Evolutionary conservation across 2,113 vertebrate genomes (phyloP).

Genomic region (Callipepla squamata): DNA sequence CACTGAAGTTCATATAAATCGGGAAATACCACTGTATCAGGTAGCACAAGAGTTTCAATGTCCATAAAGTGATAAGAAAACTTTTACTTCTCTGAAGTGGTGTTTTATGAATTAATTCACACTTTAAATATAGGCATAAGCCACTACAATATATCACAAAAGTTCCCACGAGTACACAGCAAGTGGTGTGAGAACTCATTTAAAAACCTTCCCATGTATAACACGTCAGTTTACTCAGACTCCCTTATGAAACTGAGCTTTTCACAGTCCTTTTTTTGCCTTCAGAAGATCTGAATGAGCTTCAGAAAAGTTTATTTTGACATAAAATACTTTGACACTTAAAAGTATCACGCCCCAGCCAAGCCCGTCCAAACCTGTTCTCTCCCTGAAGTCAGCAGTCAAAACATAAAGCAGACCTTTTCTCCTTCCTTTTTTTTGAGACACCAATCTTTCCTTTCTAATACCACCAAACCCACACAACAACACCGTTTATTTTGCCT

Average conservation of each 20-base stretch:
- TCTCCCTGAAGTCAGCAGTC: not conserved
- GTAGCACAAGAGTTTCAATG: not conserved
- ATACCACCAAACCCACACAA: not conserved
- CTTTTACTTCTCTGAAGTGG: not conserved
- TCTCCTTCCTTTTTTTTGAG: not conserved
- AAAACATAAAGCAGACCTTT: not conserved
- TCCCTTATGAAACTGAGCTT: not conserved
- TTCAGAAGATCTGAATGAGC: constrained; percentile 34
- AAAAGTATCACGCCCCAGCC: not conserved
- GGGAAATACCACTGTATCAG: not conserved
- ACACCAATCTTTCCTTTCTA: not conserved
- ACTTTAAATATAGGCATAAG: not conserved
- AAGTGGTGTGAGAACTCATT: constrained; percentile 23
- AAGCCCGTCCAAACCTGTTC: not conserved
- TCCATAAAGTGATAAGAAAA: not conserved
- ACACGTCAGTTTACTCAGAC: not conserved
- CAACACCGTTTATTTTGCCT: not conserved
- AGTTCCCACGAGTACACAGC: not conserved
- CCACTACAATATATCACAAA: not conserved
- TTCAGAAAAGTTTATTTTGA: constrained; percentile 6
- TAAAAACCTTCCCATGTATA: not conserved
- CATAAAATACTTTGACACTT: not conserved
- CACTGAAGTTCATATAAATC: not conserved
- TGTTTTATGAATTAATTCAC: not conserved
- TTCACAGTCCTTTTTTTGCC: not conserved